phyloP scores from a whole-genome alignment of 2,113 vertebrate species.

The Ceyx cyanopectus region DNA sequence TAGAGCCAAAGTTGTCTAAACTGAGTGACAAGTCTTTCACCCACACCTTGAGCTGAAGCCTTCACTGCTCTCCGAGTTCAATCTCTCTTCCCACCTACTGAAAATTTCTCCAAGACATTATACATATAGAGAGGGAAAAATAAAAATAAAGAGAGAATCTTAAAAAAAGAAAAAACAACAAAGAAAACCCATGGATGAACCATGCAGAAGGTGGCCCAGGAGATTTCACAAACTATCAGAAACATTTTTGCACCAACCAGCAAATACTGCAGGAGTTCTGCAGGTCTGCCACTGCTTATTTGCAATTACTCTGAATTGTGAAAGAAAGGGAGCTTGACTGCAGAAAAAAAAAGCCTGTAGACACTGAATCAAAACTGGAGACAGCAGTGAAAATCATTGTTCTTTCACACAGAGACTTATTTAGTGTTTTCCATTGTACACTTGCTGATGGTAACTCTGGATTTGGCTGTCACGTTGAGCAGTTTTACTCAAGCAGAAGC shows the following conservation, averaged over 20 bases:
- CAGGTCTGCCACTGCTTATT: not conserved
- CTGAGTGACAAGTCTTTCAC: not conserved
- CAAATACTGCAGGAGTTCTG: not conserved
- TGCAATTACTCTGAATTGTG: not conserved
- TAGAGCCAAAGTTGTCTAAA: not conserved
- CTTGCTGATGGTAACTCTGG: not conserved
- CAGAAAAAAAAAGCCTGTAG: not conserved
- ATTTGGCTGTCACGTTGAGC: not conserved
- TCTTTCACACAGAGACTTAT: not conserved
- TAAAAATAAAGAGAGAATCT: no score
- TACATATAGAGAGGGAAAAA: not conserved
- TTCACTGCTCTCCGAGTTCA: not conserved
- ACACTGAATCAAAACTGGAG: not conserved
- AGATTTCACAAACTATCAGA: not conserved
- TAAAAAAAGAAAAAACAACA: not conserved
- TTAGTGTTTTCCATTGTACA: no score
- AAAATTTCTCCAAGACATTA: not conserved
- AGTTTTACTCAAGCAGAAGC: not conserved
- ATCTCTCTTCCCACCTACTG: not conserved
- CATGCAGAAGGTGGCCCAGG: not conserved
- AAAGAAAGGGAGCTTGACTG: not conserved
- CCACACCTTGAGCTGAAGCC: not conserved
- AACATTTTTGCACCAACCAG: not conserved
- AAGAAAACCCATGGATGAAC: not conserved
- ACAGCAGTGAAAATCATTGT: not conserved